Percentiles rank a stretch among this genome's conserved stretches.
These are phyloP conservation scores for Vipera ursinii DNA, from an alignment of 2,797 vertebrate species.

Conservation along the genomic window DNA sequence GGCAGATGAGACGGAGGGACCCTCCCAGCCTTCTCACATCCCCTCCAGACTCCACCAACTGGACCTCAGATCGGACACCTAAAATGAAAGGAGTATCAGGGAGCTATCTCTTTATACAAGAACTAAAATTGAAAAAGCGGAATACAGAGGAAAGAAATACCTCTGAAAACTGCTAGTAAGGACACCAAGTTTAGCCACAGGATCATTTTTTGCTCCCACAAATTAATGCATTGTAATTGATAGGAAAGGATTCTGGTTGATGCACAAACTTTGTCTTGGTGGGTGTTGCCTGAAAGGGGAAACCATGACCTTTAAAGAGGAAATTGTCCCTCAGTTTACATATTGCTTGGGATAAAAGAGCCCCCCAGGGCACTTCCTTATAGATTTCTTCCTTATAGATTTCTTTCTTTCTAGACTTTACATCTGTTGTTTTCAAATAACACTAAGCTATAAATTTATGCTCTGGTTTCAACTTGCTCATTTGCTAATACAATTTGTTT, in stretches of 20 bases:
- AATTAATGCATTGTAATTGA: no score
- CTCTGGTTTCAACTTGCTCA: no score
- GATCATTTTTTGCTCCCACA: not conserved
- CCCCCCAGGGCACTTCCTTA: no score
- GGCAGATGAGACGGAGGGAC: no score
- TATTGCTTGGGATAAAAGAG: not conserved
- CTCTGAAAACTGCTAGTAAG: not conserved
- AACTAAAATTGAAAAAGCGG: no score
- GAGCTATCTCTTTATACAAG: no score
- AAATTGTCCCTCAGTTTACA: not conserved
- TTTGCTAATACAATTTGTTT: not conserved
- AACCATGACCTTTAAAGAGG: not conserved
- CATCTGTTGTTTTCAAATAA: rapidly evolving
- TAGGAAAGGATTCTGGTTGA: not conserved
- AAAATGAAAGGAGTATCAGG: not conserved
- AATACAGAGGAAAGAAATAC: not conserved
- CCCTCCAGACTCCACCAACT: not conserved
- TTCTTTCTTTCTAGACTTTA: not conserved
- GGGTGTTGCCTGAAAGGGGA: not conserved
- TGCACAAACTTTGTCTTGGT: not conserved
- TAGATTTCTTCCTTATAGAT: no score
- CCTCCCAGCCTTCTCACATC: no score
- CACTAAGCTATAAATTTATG: no score
- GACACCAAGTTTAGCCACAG: not conserved
- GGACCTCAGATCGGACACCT: rapidly evolving